Base-by-base conservation (phyloP, 2,797 vertebrate species). In the Chaetophractus vellerosus region DNA sequence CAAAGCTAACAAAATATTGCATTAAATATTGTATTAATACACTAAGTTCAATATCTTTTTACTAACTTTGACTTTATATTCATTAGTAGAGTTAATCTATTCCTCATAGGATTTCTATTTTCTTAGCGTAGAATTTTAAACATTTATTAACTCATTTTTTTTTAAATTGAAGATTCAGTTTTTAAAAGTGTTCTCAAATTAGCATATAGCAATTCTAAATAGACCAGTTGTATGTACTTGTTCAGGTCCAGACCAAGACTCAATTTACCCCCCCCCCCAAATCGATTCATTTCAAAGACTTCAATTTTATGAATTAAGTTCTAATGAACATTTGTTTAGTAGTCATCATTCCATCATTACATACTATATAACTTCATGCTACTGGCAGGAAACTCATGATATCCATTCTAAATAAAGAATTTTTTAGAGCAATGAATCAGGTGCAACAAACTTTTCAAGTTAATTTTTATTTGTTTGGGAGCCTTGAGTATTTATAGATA, bases 21-120 rank as follows among this genome's bases (percentile, higher is more conserved):
- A 91, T 9, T 45, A 45, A 45, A 45, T 45, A 28, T 92, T 97
- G 83, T 2, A 64, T 95, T 83, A 96, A 50, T 8, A 83, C 28
- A 71, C 55, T 11, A 94, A 97, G 83, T 94, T 96, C 55, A 75
- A 57, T 61, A 94, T 96, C 89, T 97, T 97, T 96, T 89, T 98
- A 79, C 48, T 96, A 89, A 71, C 88, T 97, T 97, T 97, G 84
- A 94, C 95, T 98, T 97, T 97, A 92, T 98, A 86, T 90, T 96
- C 69, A 96, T 96, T 93, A 64, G 19, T 95, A 33, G 92, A 95
- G 97, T 98, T 98, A 93, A 98, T 93, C 76, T 96, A 75, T 96
- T 85, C 36, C 90, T 98, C 61, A 26, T 57, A 97, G 91, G 71
- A 81, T 71, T 94, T 96, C 96, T 97, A 97, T 97, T 97, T 97